Conservation (phyloP, 1,140 invertebrate genomes). For the Tetramorium parvispinum region DNA sequence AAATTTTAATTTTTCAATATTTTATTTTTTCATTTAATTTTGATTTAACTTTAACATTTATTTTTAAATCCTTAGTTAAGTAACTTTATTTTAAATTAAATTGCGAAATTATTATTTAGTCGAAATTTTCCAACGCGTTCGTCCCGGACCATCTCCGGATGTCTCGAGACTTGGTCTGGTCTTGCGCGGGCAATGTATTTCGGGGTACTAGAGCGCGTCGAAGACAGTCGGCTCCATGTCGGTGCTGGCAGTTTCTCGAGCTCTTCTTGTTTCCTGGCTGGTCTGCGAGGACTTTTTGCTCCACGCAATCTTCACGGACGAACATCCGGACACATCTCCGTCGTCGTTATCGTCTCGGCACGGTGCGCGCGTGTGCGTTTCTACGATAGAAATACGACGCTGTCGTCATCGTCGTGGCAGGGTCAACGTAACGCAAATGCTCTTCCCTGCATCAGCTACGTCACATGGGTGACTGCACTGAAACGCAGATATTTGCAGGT, state of each 20-base stretch:
- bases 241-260: constrained; percentile 49
- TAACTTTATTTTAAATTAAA: neutral
- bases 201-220: constrained; percentile 13
- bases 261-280: constrained; percentile 55
- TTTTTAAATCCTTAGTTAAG: neutral
- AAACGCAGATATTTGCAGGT: constrained; percentile 48
- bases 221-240: constrained; percentile 42
- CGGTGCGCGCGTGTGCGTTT: constrained; percentile 39
- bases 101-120: neutral
- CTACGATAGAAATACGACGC: constrained; percentile 69
- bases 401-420: constrained; percentile 33
- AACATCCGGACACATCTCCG: constrained; percentile 34
- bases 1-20: neutral
- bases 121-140: neutral
- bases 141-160: neutral
- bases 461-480: constrained; percentile 48
- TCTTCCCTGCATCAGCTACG: constrained; percentile 39
- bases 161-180: neutral
- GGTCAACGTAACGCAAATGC: constrained; percentile 69
- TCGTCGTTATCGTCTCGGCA: constrained; percentile 33
- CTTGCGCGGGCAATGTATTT: constrained; percentile 18
- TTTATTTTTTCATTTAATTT: neutral
- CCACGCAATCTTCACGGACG: constrained; percentile 7
- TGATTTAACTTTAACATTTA: neutral
- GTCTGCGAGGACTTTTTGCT: constrained; percentile 42